phyloP scores from a whole-genome alignment of 2,113 vertebrate genomes.

The Trachemys scripta region DNA sequence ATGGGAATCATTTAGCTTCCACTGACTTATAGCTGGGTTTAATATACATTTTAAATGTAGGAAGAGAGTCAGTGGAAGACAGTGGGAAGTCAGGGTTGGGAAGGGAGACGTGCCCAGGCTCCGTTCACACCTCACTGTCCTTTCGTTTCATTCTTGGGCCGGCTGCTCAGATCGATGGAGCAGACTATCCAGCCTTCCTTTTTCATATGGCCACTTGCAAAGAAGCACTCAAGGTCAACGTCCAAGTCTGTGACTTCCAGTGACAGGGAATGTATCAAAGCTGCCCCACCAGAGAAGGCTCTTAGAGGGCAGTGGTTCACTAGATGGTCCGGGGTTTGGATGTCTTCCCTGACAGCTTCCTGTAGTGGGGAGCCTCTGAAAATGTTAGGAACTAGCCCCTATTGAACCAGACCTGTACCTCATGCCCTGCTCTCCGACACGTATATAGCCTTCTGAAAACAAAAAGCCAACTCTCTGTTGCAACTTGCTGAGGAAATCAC shows the following conservation, averaged over 20 bases:
- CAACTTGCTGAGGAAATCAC: not conserved
- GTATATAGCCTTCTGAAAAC: not conserved
- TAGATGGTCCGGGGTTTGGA: not conserved
- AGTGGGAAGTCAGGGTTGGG: not conserved
- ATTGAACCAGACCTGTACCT: not conserved
- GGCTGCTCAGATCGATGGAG: not conserved
- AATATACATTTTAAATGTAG: not conserved
- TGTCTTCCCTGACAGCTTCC: not conserved
- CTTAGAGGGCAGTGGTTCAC: not conserved
- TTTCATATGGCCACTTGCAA: not conserved
- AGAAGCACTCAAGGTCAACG: not conserved
- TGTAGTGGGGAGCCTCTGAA: not conserved
- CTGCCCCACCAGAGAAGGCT: not conserved
- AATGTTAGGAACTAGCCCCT: not conserved
- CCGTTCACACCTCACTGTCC: not conserved
- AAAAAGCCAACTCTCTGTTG: not conserved
- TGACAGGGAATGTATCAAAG: not conserved
- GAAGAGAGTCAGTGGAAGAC: not conserved
- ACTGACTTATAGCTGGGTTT: fast-evolving
- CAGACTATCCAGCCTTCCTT: not conserved
- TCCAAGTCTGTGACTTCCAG: not conserved
- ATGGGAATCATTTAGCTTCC: not conserved
- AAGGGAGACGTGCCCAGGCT: not conserved
- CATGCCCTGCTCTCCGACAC: not conserved
- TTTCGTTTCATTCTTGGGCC: conserved; percentile 31